Evolutionary conservation across 1,140 invertebrate genomes (phyloP).

Genomic region (Tribolium madens): DNA sequence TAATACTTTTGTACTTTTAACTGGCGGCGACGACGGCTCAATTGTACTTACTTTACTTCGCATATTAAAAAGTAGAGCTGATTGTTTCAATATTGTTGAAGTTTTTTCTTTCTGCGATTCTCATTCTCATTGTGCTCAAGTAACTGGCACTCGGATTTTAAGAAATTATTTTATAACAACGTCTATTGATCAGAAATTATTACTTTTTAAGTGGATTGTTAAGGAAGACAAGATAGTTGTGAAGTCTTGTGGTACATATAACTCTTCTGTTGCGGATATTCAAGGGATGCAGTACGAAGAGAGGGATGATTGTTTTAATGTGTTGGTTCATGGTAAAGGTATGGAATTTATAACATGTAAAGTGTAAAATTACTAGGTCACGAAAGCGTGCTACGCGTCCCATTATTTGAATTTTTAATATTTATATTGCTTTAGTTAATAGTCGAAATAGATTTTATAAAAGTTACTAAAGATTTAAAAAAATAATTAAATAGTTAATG

Average conservation of each 20-base stretch:
- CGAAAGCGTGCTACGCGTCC: too few relatives aligned
- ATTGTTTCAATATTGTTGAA: slow-evolving; percentile 21
- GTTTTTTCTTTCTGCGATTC: slow-evolving; percentile 39
- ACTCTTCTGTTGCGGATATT: slow-evolving; percentile 71
- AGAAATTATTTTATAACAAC: slow-evolving; percentile 67
- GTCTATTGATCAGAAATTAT: slow-evolving; percentile 74
- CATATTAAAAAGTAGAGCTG: not conserved
- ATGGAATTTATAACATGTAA: too few relatives aligned
- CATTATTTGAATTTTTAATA: too few relatives aligned
- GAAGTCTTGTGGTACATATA: slow-evolving; percentile 64
- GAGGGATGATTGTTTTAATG: slow-evolving; percentile 41
- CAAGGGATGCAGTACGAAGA: slow-evolving; percentile 69
- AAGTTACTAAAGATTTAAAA: too few relatives aligned
- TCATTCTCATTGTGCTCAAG: slow-evolving; percentile 73
- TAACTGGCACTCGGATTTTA: slow-evolving; percentile 72
- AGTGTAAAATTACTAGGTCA: too few relatives aligned
- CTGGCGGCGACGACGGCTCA: slow-evolving; percentile 81
- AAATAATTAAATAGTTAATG: too few relatives aligned
- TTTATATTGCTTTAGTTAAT: too few relatives aligned
- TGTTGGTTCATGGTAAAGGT: slow-evolving; percentile 57
- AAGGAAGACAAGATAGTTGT: slow-evolving; percentile 59
- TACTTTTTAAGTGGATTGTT: slow-evolving; percentile 65
- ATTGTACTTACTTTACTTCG: slow-evolving; percentile 65
- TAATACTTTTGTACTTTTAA: slow-evolving; percentile 69
- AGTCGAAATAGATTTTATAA: too few relatives aligned